phyloP scores from a whole-genome alignment of 2,888 invertebrate species.

The Coecobrya sp. region DNA sequence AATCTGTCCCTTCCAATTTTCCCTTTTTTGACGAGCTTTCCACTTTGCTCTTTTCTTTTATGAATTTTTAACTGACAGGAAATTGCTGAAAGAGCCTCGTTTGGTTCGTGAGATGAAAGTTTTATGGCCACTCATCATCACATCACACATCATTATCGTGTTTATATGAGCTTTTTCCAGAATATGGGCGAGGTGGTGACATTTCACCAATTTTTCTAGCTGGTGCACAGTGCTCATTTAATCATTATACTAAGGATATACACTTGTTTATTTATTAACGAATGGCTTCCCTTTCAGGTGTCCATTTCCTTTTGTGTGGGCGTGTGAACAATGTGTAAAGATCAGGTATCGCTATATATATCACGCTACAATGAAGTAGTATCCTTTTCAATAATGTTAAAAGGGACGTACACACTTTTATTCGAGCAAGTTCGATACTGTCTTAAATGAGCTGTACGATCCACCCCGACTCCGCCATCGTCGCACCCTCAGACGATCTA shows the following conservation, averaged over 20 bases:
- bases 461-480: conserved; percentile 4
- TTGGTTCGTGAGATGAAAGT: no score
- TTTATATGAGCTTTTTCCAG: no score
- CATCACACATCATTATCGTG: no score
- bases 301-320: conserved; percentile 47
- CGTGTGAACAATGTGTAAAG: conserved; percentile 13
- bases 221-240: not conserved
- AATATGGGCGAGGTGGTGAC: conserved; percentile 7
- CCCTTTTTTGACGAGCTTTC: conserved; percentile 13
- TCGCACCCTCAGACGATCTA: not conserved
- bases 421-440: conserved; percentile 19
- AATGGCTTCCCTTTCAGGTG: conserved; percentile 31
- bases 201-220: not conserved
- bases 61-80: conserved; percentile 21
- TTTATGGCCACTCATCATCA: no score
- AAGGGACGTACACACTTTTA: not conserved
- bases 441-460: conserved; percentile 11
- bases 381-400: not conserved
- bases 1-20: conserved; percentile 30
- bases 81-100: not conserved
- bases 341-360: not conserved
- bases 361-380: no score
- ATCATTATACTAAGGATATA: not conserved
- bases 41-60: conserved; percentile 9
- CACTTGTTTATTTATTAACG: not conserved